Evolutionary conservation across 2,888 invertebrate genomes (phyloP).

Genomic region (Carcina quercana): DNA sequence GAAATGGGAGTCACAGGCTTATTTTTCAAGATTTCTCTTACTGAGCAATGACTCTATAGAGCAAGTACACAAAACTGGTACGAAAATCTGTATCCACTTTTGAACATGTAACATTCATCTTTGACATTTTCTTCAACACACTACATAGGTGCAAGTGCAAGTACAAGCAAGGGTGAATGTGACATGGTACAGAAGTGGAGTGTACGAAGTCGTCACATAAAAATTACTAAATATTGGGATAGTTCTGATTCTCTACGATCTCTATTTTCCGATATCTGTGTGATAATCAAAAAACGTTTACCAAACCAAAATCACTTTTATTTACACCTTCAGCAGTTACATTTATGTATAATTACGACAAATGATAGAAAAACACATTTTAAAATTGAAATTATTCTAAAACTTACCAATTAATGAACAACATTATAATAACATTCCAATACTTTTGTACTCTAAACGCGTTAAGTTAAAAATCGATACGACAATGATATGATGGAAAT

Average conservation of each 20-base stretch:
- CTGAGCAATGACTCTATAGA: too few relatives aligned
- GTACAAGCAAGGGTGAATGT: background rate
- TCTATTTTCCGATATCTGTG: too few relatives aligned
- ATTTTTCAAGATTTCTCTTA: too few relatives aligned
- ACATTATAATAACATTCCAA: slow-evolving; percentile 72
- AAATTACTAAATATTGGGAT: too few relatives aligned
- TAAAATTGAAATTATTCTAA: slow-evolving; percentile 68
- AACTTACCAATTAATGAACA: slow-evolving; percentile 68
- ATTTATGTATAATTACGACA: slow-evolving; percentile 66
- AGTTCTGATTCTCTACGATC: too few relatives aligned
- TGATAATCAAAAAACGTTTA: slow-evolving; percentile 20
- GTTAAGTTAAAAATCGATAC: slow-evolving; percentile 71
- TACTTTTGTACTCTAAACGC: slow-evolving; percentile 74
- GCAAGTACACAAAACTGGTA: too few relatives aligned
- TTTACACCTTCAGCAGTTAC: slow-evolving; percentile 62
- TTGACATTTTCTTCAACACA: too few relatives aligned
- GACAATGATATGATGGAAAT: slow-evolving; percentile 52
- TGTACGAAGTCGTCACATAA: background rate
- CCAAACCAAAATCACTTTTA: slow-evolving; percentile 73
- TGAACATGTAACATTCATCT: too few relatives aligned
- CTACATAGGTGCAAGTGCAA: background rate
- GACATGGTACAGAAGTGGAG: background rate
- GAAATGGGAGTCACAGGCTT: too few relatives aligned
- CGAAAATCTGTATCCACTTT: too few relatives aligned
- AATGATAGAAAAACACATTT: slow-evolving; percentile 59